These are phyloP conservation scores for Malurus cyaneus DNA, from an alignment of 2,113 vertebrate genomes.

Conservation along the genomic window DNA sequence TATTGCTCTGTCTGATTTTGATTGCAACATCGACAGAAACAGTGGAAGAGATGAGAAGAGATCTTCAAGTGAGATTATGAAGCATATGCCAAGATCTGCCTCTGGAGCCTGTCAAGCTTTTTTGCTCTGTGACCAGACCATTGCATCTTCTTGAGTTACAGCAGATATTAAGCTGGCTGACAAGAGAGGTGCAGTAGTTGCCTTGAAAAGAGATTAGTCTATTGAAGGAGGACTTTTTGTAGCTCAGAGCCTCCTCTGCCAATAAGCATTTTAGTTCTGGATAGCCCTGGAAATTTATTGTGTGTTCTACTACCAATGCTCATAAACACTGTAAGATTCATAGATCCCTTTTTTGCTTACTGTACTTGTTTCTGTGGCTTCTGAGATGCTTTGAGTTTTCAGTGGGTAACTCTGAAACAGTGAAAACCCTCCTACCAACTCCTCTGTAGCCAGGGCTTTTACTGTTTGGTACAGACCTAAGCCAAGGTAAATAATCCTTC, in stretches of 20 bases:
- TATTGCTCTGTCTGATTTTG: neutral
- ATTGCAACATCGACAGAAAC: neutral
- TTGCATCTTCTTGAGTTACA: conserved; percentile 52
- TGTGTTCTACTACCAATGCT: neutral
- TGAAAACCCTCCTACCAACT: neutral
- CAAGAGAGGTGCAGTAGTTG: conserved; percentile 41
- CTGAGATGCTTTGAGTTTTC: neutral
- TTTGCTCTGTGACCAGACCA: neutral
- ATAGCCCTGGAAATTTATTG: conserved; percentile 32
- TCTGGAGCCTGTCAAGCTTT: neutral
- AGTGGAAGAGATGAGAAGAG: neutral
- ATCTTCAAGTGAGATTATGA: neutral
- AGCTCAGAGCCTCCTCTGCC: conserved; percentile 23
- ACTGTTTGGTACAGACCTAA: neutral
- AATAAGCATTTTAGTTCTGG: conserved; percentile 40
- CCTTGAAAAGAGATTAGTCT: conserved; percentile 61
- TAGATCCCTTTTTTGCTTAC: neutral
- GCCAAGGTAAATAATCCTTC: neutral
- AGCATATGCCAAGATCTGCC: neutral
- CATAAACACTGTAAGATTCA: neutral
- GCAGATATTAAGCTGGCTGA: conserved; percentile 59
- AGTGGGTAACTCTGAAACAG: neutral
- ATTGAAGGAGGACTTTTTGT: conserved; percentile 42
- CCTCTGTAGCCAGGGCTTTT: neutral
- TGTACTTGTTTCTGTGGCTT: conserved; percentile 14